Evolutionary conservation across 2,888 invertebrate genomes (phyloP), one percentile per base, ranked within the genome.

Genomic region (Ernsta delagoae): DNA sequence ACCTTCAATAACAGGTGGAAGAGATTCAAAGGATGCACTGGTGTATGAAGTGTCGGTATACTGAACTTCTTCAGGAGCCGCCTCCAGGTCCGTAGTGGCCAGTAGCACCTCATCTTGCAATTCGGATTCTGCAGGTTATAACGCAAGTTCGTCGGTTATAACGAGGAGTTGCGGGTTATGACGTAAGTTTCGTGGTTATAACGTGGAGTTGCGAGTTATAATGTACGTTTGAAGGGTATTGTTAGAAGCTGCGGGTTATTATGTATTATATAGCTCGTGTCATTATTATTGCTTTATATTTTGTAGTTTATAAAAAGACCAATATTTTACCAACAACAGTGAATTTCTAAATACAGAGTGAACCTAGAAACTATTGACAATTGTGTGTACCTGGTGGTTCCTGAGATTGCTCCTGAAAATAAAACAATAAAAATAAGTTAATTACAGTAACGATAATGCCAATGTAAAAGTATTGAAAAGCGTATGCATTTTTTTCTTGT

Each of bases 11-110:
- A 78, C 72, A 0, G 79, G 78, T 1, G 92, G 91, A 0, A 92
- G 62, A 0, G 83, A 84, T 59, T 93, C 93, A 61, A 88, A 92
- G 0, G 91, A 90, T 1, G 91, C 92, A 72, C 91, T 91, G 69
- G 89, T 90, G 75, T 92, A 92, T 0, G 90, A 92, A 0, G 92
- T 92, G 8, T 91, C 92, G 0, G 91, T 92, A 75, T 77, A 93
- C 74, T 92, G 90, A 0, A 89, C 74, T 50, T 90, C 91, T 36
- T 86, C 88, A 0, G 81, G 82, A 7, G 86, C 88, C 0, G 79
- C 81, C 41, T 88, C 90, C 72, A 86, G 72, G 16, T 90, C 86
- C 1, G 85, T 85, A 2, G 84, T 79, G 7, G 77, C 77, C 75
- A 88, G 66, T 48, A 86, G 75, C 0, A 76, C 72, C 72, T 90